Conservation (phyloP, 2,113 vertebrate genomes). For the Morone chrysops region DNA sequence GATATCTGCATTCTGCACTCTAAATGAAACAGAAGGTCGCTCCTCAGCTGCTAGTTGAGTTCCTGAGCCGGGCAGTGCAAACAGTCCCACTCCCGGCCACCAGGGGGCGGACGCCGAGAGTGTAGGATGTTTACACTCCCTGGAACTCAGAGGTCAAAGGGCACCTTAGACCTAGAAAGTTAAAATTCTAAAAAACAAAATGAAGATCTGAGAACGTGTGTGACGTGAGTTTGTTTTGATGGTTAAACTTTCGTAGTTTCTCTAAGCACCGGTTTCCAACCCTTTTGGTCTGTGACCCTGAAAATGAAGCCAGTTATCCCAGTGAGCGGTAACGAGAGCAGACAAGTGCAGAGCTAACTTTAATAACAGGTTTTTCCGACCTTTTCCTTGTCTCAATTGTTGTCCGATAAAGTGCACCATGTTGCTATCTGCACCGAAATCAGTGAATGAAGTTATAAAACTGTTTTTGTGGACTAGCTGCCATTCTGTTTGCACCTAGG, state of each 20-base stretch:
- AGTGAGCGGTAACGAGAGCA: too few species aligned
- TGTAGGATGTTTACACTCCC: conserved; percentile 99
- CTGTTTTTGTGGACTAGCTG: too few species aligned
- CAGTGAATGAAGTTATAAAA: too few species aligned
- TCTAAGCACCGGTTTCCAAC: neutral
- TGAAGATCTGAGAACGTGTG: neutral
- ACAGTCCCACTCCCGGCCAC: conserved; percentile 98
- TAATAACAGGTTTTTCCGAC: too few species aligned
- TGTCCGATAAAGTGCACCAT: too few species aligned
- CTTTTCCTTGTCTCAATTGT: too few species aligned
- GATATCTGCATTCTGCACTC: neutral
- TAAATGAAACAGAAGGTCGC: neutral
- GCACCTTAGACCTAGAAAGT: neutral
- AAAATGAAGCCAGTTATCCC: neutral
- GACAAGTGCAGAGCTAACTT: too few species aligned
- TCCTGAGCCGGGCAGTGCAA: conserved; percentile 94
- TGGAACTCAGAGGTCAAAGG: conserved; percentile 83
- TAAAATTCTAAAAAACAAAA: neutral
- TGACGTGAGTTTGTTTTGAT: neutral
- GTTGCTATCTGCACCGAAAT: too few species aligned
- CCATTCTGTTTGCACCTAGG: too few species aligned
- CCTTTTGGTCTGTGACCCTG: neutral
- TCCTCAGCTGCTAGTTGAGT: neutral
- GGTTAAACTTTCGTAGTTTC: too few species aligned
- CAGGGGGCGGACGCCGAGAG: conserved; percentile 94